Percentiles rank a stretch among this genome's conserved stretches.
phyloP scores from a whole-genome alignment of 2,113 vertebrate species.

The Baryphthengus martii region DNA sequence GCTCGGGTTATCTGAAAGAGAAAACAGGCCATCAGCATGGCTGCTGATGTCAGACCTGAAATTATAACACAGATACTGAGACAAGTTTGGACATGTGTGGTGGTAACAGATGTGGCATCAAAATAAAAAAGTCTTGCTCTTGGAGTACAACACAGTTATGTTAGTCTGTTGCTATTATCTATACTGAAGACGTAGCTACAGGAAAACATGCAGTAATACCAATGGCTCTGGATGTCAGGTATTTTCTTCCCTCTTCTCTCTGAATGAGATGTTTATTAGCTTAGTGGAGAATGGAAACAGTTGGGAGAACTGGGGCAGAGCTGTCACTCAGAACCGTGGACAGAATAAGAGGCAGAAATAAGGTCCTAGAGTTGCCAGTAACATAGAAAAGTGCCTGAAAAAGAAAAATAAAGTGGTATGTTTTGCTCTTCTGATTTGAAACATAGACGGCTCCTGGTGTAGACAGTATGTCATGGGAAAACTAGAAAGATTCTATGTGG shows the following conservation, averaged over 20 bases:
- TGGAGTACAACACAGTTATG: too few relatives aligned
- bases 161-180: background rate
- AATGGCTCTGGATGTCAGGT: background rate
- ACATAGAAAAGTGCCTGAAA: background rate
- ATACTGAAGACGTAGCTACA: background rate
- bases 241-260: background rate
- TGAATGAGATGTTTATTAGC: background rate
- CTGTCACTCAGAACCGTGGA: background rate
- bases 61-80: background rate
- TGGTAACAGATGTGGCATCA: background rate
- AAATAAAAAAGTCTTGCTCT: background rate
- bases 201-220: background rate
- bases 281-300: background rate
- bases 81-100: background rate
- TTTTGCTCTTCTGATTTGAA: background rate
- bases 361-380: background rate
- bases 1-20: background rate
- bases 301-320: background rate
- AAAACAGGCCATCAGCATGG: background rate
- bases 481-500: background rate
- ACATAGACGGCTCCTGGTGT: background rate
- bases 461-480: slow-evolving; percentile 19
- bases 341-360: background rate
- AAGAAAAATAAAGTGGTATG: background rate
- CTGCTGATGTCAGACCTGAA: background rate